Evolutionary conservation across 2,797 vertebrate genomes (phyloP).

Genomic region (Acanthurus lineatus): DNA sequence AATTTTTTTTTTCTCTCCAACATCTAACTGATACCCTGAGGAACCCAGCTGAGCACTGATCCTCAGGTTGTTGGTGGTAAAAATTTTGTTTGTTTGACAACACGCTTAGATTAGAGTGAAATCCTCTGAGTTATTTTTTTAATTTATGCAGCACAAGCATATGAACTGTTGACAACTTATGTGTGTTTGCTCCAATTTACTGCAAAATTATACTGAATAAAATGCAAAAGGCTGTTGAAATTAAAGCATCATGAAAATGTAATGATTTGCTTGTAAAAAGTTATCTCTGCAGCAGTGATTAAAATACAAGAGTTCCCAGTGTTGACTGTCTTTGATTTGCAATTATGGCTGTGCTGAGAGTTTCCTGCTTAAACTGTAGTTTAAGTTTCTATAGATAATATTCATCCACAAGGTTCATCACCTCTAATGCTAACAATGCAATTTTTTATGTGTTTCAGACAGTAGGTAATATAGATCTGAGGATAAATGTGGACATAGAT

Average conservation of each 20-base stretch:
- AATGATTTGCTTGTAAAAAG: neutral
- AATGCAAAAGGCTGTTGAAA: neutral
- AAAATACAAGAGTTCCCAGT: neutral
- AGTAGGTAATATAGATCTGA: neutral
- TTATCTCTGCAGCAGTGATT: neutral
- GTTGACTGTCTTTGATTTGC: neutral
- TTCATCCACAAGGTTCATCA: neutral
- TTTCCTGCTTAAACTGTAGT: neutral
- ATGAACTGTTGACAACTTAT: neutral
- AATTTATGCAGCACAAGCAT: neutral
- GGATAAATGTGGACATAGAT: no score
- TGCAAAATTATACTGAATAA: neutral
- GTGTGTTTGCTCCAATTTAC: slow-evolving; percentile 4
- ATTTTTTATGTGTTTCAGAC: neutral
- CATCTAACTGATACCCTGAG: neutral
- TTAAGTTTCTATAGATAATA: neutral
- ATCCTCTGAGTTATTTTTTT: neutral
- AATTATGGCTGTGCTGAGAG: neutral
- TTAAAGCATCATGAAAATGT: neutral
- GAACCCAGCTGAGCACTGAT: slow-evolving; percentile 9
- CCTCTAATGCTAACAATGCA: neutral
- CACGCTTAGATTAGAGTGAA: neutral
- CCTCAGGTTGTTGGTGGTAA: slow-evolving; percentile 6
- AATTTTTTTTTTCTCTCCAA: neutral
- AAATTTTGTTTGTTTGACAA: neutral